Percentiles rank a stretch among this genome's conserved stretches.
These are phyloP conservation scores for Morus bassanus DNA, from an alignment of 2,797 vertebrate species.

Conservation along the genomic window DNA sequence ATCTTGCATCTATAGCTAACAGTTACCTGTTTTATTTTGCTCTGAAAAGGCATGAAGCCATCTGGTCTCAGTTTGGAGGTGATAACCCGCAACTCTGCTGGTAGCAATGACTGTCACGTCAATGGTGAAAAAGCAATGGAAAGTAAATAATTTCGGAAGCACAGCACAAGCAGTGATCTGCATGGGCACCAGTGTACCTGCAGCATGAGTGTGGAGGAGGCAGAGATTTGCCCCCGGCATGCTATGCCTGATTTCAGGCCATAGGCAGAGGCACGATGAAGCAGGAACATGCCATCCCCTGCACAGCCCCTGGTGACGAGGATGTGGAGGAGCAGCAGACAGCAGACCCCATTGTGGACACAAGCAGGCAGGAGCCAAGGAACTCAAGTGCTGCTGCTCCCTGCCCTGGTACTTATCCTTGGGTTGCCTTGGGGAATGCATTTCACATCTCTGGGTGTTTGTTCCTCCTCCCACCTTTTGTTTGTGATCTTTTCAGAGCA, in stretches of 20 bases:
- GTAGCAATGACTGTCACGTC: background rate
- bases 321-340: background rate
- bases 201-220: fast-evolving
- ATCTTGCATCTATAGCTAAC: background rate
- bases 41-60: background rate
- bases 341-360: fast-evolving
- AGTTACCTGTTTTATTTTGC: background rate
- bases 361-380: background rate
- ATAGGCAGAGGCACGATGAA: fast-evolving
- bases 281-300: background rate
- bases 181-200: background rate
- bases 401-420: background rate
- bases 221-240: background rate
- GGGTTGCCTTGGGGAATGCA: background rate
- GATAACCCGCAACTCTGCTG: background rate
- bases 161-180: background rate
- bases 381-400: fast-evolving
- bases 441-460: background rate
- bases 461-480: background rate
- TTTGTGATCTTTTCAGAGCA: conserved; percentile 19
- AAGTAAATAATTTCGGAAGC: background rate
- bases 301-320: background rate
- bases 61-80: background rate
- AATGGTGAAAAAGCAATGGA: background rate
- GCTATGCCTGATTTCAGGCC: background rate